Evolutionary conservation across 1,140 invertebrate species (phyloP).

Genomic region (Drosophila insularis): DNA sequence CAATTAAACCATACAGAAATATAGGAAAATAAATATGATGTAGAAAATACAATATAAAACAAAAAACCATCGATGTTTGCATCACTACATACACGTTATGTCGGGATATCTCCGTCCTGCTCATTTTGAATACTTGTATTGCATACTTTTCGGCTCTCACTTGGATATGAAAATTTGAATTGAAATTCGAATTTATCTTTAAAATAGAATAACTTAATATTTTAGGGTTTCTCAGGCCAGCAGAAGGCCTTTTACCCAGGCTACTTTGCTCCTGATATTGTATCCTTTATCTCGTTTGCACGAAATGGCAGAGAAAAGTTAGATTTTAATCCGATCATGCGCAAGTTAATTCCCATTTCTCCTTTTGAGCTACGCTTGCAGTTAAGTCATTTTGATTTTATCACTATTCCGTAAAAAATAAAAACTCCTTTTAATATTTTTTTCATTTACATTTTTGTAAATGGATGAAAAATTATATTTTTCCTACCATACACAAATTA

Average conservation of each 20-base stretch:
- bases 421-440: constrained; percentile 2
- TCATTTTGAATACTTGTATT: background rate
- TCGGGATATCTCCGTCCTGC: background rate
- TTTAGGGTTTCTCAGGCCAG: no score
- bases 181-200: no score
- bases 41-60: constrained; percentile 44
- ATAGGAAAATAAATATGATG: constrained; percentile 67
- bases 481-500: constrained; percentile 62
- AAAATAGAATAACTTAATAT: no score
- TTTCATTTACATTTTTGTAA: constrained; percentile 9
- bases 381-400: no score
- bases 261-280: no score
- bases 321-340: no score
- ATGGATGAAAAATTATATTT: constrained; percentile 66
- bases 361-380: no score
- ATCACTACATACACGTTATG: background rate
- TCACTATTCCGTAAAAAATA: background rate
- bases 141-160: background rate
- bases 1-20: constrained; percentile 57
- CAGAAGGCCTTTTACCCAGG: no score
- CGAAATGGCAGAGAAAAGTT: no score
- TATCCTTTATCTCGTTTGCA: no score
- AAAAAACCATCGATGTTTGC: background rate
- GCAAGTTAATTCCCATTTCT: no score
- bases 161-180: no score